Evolutionary conservation across 2,888 invertebrate genomes (phyloP), one percentile per base, ranked within the genome.

Genomic region (Yponomeuta sedellus): DNA sequence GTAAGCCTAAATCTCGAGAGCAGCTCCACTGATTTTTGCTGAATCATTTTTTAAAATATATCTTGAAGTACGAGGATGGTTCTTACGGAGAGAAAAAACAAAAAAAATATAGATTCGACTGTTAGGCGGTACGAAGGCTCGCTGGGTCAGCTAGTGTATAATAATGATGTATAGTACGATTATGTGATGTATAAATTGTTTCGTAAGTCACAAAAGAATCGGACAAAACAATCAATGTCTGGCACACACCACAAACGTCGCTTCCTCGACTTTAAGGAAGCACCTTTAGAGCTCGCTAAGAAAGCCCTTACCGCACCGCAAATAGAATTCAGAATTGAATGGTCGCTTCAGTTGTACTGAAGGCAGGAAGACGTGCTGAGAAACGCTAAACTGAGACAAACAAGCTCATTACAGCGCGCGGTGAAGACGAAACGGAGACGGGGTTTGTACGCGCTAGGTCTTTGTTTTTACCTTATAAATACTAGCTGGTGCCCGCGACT

Each of bases 321-420:
- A 16, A 52, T 52, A 52, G 44, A 52, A 16, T 1, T 52, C 44
- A 16, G 16, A 52, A 12, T 52, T 3, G 16, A 52, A 52, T 4
- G 16, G 44, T 12, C 16, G 16, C 12, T 16, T 1, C 44, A 52
- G 12, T 52, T 3, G 44, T 16, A 52, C 16, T 52, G 44, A 52
- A 59, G 59, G 59, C 59, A 25, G 61, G 44, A 39, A 22, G 44
- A 78, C 77, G 78, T 77, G 78, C 74, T 72, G 72, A 74, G 78
- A 80, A 80, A 80, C 74, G 78, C 74, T 77, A 79, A 80, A 78
- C 70, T 68, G 76, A 78, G 79, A 79, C 79, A 82, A 81, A 81
- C 80, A 80, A 77, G 79, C 80, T 82, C 80, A 81, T 81, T 81
- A 81, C 77, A 62, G 71, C 71, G 69, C 76, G 77, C 75, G 80